Evolutionary conservation across 2,113 vertebrate genomes (phyloP).

Genomic region (Lasiurus borealis): DNA sequence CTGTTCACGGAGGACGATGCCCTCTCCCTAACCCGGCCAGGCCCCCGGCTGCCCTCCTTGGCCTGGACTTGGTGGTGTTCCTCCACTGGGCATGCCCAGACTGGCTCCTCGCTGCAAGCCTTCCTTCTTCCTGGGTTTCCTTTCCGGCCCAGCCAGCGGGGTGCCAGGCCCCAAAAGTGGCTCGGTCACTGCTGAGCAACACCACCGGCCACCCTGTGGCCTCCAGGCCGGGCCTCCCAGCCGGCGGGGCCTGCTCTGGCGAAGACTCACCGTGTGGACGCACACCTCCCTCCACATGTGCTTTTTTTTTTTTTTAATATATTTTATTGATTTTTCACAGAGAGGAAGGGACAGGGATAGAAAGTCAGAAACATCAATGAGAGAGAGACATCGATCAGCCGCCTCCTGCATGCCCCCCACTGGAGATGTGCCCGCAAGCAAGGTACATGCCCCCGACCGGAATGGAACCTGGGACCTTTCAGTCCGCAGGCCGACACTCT

Average conservation of each 20-base stretch:
- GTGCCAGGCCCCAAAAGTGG: background rate
- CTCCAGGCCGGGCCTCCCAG: background rate
- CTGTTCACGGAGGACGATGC: rapidly evolving
- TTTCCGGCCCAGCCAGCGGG: rapidly evolving
- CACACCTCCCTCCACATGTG: too few species aligned
- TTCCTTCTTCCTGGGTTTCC: background rate
- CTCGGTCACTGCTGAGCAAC: background rate
- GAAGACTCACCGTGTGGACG: background rate
- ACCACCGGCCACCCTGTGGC: rapidly evolving
- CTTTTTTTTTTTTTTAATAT: too few species aligned
- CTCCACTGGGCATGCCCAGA: rapidly evolving
- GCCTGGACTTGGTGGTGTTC: background rate
- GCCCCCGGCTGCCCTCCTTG: background rate
- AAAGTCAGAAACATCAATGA: too few species aligned
- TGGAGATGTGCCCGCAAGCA: too few species aligned
- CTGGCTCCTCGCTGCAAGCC: background rate
- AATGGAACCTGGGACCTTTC: too few species aligned
- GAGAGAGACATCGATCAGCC: too few species aligned
- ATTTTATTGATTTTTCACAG: too few species aligned
- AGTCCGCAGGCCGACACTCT: too few species aligned
- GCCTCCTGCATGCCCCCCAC: too few species aligned
- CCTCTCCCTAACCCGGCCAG: background rate
- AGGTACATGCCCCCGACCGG: too few species aligned
- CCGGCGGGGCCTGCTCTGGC: background rate
- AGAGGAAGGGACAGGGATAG: too few species aligned